phyloP scores from a whole-genome alignment of 2,888 invertebrate genomes.

The Perithous albicinctus region DNA sequence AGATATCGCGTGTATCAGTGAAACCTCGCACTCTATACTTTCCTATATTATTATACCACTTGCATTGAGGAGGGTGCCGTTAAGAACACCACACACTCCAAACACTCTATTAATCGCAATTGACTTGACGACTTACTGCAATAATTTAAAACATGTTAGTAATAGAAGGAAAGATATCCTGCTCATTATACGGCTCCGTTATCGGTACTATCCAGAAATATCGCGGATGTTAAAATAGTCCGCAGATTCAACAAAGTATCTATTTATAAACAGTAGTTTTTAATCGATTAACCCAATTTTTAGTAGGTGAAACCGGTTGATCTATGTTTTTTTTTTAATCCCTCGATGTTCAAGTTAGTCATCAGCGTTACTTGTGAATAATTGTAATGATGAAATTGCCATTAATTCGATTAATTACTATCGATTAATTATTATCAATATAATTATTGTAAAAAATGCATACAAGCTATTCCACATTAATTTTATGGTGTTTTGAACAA shows the following conservation, averaged over 20 bases:
- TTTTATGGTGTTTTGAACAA: no score
- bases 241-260: not conserved
- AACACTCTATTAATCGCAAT: slow-evolving; percentile 11
- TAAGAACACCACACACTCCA: not conserved
- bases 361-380: slow-evolving; percentile 1
- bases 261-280: slow-evolving; percentile 22
- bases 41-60: slow-evolving; percentile 4
- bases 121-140: not conserved
- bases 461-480: no score
- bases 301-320: slow-evolving; percentile 5
- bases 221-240: not conserved
- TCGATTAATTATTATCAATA: no score
- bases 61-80: slow-evolving; percentile 9
- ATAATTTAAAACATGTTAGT: not conserved
- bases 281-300: slow-evolving; percentile 22
- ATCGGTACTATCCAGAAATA: not conserved
- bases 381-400: not conserved
- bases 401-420: no score
- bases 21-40: not conserved
- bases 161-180: not conserved
- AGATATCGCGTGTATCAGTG: slow-evolving; percentile 42
- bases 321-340: not conserved
- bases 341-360: not conserved
- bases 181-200: not conserved
- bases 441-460: no score